Conservation (phyloP, 2,888 invertebrate species). For the Cepaea hortensis region DNA sequence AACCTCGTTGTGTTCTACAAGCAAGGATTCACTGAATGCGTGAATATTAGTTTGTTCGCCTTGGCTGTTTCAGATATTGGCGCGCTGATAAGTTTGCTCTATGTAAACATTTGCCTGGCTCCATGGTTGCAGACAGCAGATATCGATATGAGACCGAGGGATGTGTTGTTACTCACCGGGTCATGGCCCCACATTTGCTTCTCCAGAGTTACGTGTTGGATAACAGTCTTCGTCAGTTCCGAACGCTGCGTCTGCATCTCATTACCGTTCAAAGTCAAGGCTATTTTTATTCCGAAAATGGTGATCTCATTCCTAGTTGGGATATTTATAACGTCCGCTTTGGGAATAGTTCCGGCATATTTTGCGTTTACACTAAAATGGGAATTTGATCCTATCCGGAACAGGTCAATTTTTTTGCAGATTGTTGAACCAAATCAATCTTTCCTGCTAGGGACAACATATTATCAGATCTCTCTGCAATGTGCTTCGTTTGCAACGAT, state of each 20-base stretch:
- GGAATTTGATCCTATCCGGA: not conserved
- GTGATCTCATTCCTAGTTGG: not conserved
- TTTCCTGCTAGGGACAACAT: not conserved
- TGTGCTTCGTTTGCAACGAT: slow-evolving; percentile 8
- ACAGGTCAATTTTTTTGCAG: not conserved
- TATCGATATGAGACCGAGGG: not conserved
- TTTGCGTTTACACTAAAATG: not conserved
- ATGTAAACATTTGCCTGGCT: not conserved
- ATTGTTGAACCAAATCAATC: not conserved
- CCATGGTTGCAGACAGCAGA: not conserved
- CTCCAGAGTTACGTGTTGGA: not conserved
- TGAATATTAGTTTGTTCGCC: slow-evolving; percentile 4
- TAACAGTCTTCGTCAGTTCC: not conserved
- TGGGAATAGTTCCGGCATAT: not conserved
- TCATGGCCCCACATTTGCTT: not conserved
- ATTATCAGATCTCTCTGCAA: slow-evolving; percentile 9
- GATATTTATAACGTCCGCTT: not conserved
- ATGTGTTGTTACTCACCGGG: slow-evolving; percentile 1
- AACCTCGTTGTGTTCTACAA: slow-evolving; percentile 2
- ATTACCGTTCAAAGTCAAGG: not conserved
- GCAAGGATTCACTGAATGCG: slow-evolving; percentile 4
- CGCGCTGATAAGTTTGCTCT: not conserved
- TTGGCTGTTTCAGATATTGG: not conserved
- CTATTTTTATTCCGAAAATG: slow-evolving; percentile 11
- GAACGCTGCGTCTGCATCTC: not conserved